Conservation (phyloP, 2,888 invertebrate genomes). For the Tipula lateralis region DNA sequence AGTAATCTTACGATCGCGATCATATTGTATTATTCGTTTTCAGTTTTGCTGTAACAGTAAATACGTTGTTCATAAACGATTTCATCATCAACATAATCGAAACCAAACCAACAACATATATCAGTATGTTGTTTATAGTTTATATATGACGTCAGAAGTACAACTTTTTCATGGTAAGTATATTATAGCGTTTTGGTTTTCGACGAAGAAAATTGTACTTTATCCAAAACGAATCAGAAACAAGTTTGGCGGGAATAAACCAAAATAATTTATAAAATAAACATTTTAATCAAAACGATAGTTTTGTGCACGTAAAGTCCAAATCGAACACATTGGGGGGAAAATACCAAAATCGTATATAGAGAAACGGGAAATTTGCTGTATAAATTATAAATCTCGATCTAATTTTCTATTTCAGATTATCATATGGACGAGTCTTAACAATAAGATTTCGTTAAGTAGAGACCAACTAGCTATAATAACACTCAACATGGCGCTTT, state of each 20-base stretch:
- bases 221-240: not conserved
- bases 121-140: not conserved
- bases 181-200: not conserved
- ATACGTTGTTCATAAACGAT: not conserved
- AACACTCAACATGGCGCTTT: not conserved
- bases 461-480: no score
- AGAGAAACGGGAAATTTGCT: not conserved
- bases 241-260: not conserved
- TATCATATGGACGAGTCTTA: not conserved
- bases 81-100: not conserved
- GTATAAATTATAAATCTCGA: not conserved
- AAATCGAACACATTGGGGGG: no score
- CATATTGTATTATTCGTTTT: not conserved
- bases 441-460: no score
- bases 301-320: no score
- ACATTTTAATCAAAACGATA: not conserved
- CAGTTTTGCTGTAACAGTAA: not conserved
- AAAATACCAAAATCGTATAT: not conserved
- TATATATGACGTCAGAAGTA: not conserved
- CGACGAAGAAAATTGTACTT: not conserved
- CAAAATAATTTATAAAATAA: not conserved
- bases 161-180: not conserved
- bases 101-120: not conserved
- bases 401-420: not conserved
- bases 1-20: not conserved